Conservation (phyloP, 2,797 vertebrate genomes). For the Melanitta fusca region DNA sequence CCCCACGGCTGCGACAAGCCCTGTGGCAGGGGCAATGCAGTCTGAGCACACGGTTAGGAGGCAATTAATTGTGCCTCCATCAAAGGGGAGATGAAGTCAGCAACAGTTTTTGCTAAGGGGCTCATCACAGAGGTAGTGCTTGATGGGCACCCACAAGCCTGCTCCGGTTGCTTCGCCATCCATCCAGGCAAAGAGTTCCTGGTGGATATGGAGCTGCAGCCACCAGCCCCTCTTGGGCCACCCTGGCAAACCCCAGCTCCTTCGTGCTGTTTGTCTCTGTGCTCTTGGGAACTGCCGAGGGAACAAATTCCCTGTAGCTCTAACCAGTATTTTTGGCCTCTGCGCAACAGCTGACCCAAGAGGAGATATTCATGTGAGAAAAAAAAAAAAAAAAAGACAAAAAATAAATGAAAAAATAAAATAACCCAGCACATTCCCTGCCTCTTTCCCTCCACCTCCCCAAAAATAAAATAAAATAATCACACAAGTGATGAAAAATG, state of each 20-base stretch:
- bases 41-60: background rate
- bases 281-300: background rate
- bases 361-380: background rate
- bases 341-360: background rate
- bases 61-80: background rate
- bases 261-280: background rate
- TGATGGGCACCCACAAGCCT: background rate
- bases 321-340: slow-evolving; percentile 5
- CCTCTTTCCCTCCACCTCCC: slow-evolving; percentile 6
- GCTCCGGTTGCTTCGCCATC: background rate
- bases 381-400: accelerated
- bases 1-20: background rate
- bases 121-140: background rate
- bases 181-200: background rate
- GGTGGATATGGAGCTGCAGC: background rate
- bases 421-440: background rate
- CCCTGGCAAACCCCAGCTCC: background rate
- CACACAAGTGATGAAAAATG: slow-evolving; percentile 66
- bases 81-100: background rate
- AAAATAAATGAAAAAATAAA: background rate
- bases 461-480: slow-evolving; percentile 38
- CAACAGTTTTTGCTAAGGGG: background rate
- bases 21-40: background rate
- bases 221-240: background rate
- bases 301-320: background rate